phyloP scores from a whole-genome alignment of 2,797 vertebrate genomes.

The Pogoniulus pusillus region DNA sequence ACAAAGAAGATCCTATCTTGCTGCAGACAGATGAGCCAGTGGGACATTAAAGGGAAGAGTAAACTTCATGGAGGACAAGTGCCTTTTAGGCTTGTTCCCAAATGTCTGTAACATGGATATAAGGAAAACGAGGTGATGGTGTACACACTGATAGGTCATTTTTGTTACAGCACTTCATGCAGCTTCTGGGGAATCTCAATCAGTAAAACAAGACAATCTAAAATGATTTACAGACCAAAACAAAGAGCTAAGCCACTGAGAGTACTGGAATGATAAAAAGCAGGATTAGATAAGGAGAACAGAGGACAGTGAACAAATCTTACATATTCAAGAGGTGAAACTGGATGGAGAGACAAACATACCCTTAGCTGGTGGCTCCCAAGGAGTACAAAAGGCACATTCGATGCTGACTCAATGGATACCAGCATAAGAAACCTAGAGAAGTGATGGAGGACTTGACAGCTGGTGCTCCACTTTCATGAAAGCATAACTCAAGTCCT shows the following conservation, averaged over 20 bases:
- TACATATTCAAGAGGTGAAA: not conserved
- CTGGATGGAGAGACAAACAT: not conserved
- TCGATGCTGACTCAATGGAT: not conserved
- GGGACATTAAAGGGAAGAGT: not conserved
- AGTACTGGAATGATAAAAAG: not conserved
- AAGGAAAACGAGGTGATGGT: not conserved
- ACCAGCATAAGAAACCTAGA: not conserved
- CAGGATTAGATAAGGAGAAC: not conserved
- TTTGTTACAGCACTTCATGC: not conserved
- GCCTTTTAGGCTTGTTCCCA: not conserved
- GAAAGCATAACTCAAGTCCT: not conserved
- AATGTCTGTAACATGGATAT: not conserved
- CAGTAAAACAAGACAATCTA: not conserved
- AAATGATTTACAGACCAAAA: not conserved
- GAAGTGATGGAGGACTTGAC: not conserved
- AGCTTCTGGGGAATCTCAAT: not conserved
- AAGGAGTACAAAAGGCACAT: not conserved
- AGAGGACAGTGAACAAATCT: not conserved
- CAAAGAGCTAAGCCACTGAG: not conserved
- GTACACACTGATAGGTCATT: not conserved
- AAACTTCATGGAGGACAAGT: not conserved
- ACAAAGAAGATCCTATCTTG: not conserved
- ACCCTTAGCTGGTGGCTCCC: not conserved
- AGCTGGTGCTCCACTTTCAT: not conserved
- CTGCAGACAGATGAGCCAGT: not conserved